Percentiles rank a stretch among this genome's conserved stretches.
phyloP scores from a whole-genome alignment of 2,888 invertebrate species.

The Hecatera dysodea region DNA sequence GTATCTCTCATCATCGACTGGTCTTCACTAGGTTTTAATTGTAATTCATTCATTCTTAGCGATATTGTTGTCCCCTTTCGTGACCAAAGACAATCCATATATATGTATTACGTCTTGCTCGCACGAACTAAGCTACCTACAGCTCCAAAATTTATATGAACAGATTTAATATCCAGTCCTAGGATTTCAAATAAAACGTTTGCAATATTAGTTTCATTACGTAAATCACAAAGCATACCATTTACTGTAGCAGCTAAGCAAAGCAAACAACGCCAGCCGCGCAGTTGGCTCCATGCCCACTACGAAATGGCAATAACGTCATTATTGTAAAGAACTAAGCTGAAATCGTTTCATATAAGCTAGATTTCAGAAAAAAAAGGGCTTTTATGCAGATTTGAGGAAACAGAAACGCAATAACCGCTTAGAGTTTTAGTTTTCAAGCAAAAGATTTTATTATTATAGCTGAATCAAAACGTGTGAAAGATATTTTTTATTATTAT shows the following conservation, averaged over 20 bases:
- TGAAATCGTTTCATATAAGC: constrained; percentile 18
- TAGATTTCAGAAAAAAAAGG: constrained; percentile 24
- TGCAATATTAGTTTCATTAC: constrained; percentile 49
- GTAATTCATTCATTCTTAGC: too few species aligned
- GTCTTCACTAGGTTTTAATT: too few species aligned
- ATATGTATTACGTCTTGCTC: neutral
- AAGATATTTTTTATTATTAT: neutral
- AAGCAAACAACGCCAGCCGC: constrained; percentile 31
- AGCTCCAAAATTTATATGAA: neutral
- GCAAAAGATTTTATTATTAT: neutral
- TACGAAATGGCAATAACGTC: constrained; percentile 38
- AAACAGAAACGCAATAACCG: constrained; percentile 9
- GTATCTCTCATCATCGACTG: too few species aligned
- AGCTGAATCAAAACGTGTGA: neutral
- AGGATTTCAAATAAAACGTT: constrained; percentile 31
- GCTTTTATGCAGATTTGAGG: constrained; percentile 31
- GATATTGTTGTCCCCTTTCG: too few species aligned
- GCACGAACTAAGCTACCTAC: neutral
- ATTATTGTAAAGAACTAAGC: constrained; percentile 41
- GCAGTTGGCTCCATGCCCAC: constrained; percentile 46
- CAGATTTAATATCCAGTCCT: constrained; percentile 5
- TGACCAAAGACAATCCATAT: too few species aligned
- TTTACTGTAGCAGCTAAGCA: constrained; percentile 33
- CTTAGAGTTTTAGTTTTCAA: neutral
- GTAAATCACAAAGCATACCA: constrained; percentile 38